These are phyloP conservation scores for Characodon lateralis DNA, from an alignment of 2,797 vertebrate genomes.

Conservation along the genomic window DNA sequence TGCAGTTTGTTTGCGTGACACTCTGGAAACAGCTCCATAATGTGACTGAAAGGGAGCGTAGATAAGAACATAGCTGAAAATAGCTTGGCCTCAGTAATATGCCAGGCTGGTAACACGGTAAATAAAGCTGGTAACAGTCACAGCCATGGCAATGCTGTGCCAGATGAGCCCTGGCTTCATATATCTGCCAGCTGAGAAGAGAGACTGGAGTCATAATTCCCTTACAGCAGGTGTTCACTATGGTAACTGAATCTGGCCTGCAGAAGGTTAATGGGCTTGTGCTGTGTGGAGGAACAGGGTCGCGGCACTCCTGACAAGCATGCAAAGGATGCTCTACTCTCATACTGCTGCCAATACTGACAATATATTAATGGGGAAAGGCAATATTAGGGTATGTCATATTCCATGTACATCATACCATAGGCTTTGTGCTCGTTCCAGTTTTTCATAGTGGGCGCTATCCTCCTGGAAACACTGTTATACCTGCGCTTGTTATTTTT, in stretches of 20 bases:
- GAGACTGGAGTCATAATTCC: constrained; percentile 74
- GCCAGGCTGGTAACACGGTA: constrained; percentile 64
- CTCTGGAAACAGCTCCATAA: constrained; percentile 55
- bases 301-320: constrained; percentile 76
- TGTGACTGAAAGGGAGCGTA: constrained; percentile 64
- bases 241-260: constrained; percentile 76
- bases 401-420: constrained; percentile 60
- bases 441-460: constrained; percentile 46
- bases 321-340: constrained; percentile 70
- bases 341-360: constrained; percentile 71
- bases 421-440: constrained; percentile 55
- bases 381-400: constrained; percentile 74
- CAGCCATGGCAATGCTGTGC: constrained; percentile 55
- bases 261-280: constrained; percentile 81
- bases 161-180: constrained; percentile 68
- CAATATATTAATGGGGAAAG: constrained; percentile 73
- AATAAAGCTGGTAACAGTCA: constrained; percentile 64
- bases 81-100: constrained; percentile 69
- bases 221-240: constrained; percentile 80
- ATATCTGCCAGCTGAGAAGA: constrained; percentile 68
- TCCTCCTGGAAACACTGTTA: constrained; percentile 50
- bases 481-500: constrained; percentile 36
- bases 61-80: constrained; percentile 70
- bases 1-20: constrained; percentile 66
- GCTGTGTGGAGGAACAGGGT: constrained; percentile 78